These are phyloP conservation scores for Acanthurus tractus DNA, from an alignment of 2,797 vertebrate species.

Conservation along the genomic window DNA sequence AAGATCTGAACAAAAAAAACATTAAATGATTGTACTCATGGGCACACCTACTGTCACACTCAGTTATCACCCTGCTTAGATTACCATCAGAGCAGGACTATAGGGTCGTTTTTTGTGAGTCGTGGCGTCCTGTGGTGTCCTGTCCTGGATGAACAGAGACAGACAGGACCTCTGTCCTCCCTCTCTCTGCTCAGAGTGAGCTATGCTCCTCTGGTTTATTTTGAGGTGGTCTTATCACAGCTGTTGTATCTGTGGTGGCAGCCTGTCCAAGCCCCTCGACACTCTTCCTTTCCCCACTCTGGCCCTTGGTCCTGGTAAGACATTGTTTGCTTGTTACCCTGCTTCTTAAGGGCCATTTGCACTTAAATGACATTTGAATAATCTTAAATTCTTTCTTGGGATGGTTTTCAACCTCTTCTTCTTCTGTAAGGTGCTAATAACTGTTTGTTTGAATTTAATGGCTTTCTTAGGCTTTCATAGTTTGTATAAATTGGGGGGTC, in stretches of 20 bases:
- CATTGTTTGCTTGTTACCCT: conserved; percentile 53
- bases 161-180: conserved; percentile 51
- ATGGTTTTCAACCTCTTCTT: conserved; percentile 12
- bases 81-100: conserved; percentile 14
- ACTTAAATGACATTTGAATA: conserved; percentile 10
- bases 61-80: neutral
- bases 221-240: conserved; percentile 87
- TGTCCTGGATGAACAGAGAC: conserved; percentile 43
- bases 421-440: conserved; percentile 14
- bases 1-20: neutral
- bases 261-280: conserved; percentile 67
- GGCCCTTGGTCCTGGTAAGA: conserved; percentile 85
- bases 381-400: conserved; percentile 8
- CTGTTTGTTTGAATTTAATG: conserved; percentile 15
- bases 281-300: conserved; percentile 75
- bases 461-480: conserved; percentile 15
- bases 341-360: conserved; percentile 50
- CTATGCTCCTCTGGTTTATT: conserved; percentile 81
- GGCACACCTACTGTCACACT: neutral
- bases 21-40: conserved; percentile 3
- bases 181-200: conserved; percentile 64
- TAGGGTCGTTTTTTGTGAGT: conserved; percentile 9
- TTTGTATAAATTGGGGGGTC: conserved; percentile 26
- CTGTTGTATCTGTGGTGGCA: conserved; percentile 81
- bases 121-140: neutral